phyloP scores from a whole-genome alignment of 2,888 invertebrate species.

The Agriotes lineatus region DNA sequence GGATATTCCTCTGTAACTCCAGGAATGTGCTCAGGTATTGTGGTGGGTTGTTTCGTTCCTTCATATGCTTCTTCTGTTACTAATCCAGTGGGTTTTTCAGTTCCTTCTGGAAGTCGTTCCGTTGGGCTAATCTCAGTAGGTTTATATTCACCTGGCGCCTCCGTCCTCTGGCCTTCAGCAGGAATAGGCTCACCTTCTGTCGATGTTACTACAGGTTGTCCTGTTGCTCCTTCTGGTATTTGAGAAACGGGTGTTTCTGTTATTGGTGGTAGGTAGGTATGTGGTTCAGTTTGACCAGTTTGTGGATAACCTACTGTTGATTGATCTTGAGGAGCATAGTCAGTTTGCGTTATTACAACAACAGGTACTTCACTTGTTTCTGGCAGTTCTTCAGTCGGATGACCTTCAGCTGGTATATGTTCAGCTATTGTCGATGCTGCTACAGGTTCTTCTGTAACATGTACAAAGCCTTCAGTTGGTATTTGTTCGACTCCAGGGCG shows the following conservation, averaged over 20 bases:
- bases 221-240: no score
- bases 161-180: slow-evolving; percentile 17
- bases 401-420: not conserved
- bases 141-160: slow-evolving; percentile 29
- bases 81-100: slow-evolving; percentile 16
- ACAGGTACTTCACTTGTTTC: slow-evolving; percentile 24
- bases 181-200: not conserved
- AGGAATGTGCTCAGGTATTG: no score
- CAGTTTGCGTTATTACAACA: not conserved
- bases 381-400: slow-evolving; percentile 17
- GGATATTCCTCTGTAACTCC: no score
- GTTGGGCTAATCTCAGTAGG: slow-evolving; percentile 1
- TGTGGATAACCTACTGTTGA: not conserved
- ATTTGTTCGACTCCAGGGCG: no score
- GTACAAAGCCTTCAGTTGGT: no score
- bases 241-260: no score
- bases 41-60: no score
- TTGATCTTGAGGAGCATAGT: not conserved
- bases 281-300: not conserved
- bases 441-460: slow-evolving; percentile 4
- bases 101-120: not conserved
- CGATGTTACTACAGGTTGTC: no score
- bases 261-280: not conserved
- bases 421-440: no score
- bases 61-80: no score